Base-by-base conservation (phyloP, 2,888 invertebrate species). In the Aleiodes alternator region DNA sequence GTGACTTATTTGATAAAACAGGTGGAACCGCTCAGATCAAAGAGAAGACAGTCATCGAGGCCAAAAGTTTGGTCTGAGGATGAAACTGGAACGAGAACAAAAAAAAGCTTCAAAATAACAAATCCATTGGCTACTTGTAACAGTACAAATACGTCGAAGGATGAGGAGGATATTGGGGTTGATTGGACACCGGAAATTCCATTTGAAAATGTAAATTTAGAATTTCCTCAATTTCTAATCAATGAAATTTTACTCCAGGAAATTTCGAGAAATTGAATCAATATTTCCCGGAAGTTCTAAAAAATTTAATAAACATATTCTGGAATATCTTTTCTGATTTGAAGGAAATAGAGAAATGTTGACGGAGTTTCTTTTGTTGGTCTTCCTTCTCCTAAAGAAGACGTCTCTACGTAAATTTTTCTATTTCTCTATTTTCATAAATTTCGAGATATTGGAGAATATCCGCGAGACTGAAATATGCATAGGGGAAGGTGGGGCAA, bases 101-200 rank as follows among this genome's bases (percentile, higher is more conserved):
- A 90, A 81, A 86, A 90, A 86, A 86, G 91, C 85, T 82, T 90
- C 83, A 84, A 90, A 83, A 16, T 90, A 81, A 76, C 84, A 76
- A 82, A 84, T 72, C 81, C 82, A 5, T 69, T 86, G 38, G 77
- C 81, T 14, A 81, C 90, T 73, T 84, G 85, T 76, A 69, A 70
- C 53, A 51, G 23, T 61, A 80, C 84, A 82, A 82, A 90, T 12
- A 92, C 91, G 83, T 91, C 91, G 82, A 92, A 92, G 73, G 91
- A 93, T 1, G 96, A 96, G 34, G 96, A 96, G 55, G 96, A 96
- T 83, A 93, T 93, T 75, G 94, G 94, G 0, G 93, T 94, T 0
- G 96, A 96, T 84, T 97, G 97, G 96, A 96, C 94, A 29, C 96
- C 97, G 0, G 97, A 97, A 91, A 96, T 97, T 88, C 97, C 97